phyloP scores from a whole-genome alignment of 2,888 invertebrate genomes.

The Mythimna vitellina region DNA sequence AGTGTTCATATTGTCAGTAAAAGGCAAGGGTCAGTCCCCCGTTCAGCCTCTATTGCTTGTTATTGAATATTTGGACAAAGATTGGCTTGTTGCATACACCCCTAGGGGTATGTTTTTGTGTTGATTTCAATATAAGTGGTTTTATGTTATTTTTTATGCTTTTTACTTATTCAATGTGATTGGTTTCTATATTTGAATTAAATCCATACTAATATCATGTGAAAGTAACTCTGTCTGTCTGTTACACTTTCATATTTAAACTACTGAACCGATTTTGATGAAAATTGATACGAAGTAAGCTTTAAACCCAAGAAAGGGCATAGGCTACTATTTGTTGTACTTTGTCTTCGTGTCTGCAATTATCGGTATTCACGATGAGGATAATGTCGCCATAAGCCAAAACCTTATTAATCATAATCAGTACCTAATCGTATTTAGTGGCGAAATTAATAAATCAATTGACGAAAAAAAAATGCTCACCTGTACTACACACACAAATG shows the following conservation, averaged over 20 bases:
- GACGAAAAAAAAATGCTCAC: neutral
- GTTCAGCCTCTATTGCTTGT: slow-evolving; percentile 53
- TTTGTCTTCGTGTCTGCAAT: no score
- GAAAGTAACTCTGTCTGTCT: no score
- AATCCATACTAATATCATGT: no score
- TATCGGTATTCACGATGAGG: no score
- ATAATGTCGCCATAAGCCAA: neutral
- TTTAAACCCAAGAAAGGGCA: no score
- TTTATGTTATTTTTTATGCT: slow-evolving; percentile 11
- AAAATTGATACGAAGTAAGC: no score
- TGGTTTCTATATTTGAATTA: neutral
- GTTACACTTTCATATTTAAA: no score
- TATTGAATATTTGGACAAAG: slow-evolving; percentile 73
- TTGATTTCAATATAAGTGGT: slow-evolving; percentile 56
- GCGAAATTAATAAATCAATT: neutral
- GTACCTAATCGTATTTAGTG: neutral
- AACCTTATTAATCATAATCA: neutral
- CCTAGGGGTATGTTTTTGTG: slow-evolving; percentile 44
- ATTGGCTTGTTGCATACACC: slow-evolving; percentile 60
- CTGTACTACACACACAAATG: no score
- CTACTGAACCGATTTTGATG: no score
- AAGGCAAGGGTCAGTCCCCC: slow-evolving; percentile 65
- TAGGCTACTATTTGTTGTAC: no score
- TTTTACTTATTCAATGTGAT: neutral
- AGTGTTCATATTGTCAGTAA: slow-evolving; percentile 44